Conservation (phyloP, 2,113 vertebrate species). For the Carettochelys insculpta region DNA sequence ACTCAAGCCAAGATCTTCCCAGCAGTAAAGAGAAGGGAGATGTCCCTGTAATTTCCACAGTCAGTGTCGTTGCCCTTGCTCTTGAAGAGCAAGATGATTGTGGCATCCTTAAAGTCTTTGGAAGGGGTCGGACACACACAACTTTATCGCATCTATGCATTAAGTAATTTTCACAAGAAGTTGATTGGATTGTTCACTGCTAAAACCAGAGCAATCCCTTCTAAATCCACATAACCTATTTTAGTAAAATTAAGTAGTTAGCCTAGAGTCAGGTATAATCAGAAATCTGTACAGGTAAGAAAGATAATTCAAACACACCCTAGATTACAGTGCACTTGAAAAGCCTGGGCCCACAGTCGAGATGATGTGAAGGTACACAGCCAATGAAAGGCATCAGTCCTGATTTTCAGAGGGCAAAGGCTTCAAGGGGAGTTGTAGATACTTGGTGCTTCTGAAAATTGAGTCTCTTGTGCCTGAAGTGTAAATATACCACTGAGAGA, state of each 20-base stretch:
- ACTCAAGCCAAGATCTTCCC: too few species aligned
- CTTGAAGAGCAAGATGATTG: too few species aligned
- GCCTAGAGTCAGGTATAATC: not conserved
- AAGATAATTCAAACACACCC: not conserved
- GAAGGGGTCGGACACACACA: not conserved
- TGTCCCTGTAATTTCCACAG: too few species aligned
- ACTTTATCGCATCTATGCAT: not conserved
- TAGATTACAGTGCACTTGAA: not conserved
- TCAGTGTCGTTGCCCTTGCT: too few species aligned
- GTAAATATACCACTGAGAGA: not conserved
- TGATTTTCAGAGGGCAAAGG: not conserved
- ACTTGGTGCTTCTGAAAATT: not conserved
- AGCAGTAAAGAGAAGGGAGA: too few species aligned
- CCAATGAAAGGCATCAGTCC: not conserved
- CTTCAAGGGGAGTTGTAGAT: too few species aligned
- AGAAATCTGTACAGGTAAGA: not conserved
- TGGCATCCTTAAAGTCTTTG: too few species aligned
- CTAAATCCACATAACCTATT: not conserved
- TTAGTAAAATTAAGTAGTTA: not conserved
- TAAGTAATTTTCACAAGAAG: not conserved
- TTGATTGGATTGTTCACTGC: not conserved
- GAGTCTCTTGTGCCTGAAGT: not conserved
- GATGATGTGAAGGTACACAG: not conserved
- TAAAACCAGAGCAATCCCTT: not conserved
- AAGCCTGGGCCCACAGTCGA: not conserved